Percentiles rank a stretch among this genome's conserved stretches.
phyloP scores from a whole-genome alignment of 2,888 invertebrate genomes.

The Platycheirus rosarum region DNA sequence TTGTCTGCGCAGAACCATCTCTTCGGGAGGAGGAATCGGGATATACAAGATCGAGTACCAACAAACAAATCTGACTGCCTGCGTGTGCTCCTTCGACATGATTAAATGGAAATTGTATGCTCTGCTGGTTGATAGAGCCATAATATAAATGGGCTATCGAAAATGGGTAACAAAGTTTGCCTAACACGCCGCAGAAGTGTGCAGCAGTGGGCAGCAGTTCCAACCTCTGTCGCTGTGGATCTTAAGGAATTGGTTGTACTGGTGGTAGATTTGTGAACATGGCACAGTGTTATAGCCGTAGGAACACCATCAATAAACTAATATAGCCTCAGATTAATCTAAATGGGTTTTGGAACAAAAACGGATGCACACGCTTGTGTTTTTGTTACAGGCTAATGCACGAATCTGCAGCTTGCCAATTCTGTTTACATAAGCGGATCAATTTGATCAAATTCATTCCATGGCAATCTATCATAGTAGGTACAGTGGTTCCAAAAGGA shows the following conservation, averaged over 20 bases:
- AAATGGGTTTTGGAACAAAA: conserved; percentile 60
- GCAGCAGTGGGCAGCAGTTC: too few relatives aligned
- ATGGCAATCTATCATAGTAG: conserved; percentile 16
- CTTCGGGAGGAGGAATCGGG: not conserved
- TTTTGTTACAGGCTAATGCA: conserved; percentile 26
- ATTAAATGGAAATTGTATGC: conserved; percentile 20
- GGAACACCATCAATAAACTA: conserved; percentile 66
- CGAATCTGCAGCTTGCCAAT: not conserved
- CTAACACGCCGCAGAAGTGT: conserved; percentile 2
- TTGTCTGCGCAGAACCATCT: not conserved
- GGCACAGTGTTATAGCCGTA: conserved; percentile 46
- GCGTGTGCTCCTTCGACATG: conserved; percentile 34
- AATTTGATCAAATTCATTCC: conserved; percentile 25
- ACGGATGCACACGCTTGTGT: conserved; percentile 50
- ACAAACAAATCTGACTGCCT: conserved; percentile 27
- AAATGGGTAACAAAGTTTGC: conserved; percentile 46
- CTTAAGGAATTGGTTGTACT: not conserved
- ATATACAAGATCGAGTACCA: conserved; percentile 24
- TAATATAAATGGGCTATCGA: conserved; percentile 57
- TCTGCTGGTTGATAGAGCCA: conserved; percentile 61
- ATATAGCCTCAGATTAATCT: conserved; percentile 67
- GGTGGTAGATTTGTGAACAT: not conserved
- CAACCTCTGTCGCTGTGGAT: too few relatives aligned
- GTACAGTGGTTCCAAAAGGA: conserved; percentile 21
- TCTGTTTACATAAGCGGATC: conserved; percentile 58